Percentiles rank a stretch among this genome's conserved stretches.
Evolutionary conservation across 2,797 vertebrate species (phyloP).

Genomic region (Poeciliopsis infans): DNA sequence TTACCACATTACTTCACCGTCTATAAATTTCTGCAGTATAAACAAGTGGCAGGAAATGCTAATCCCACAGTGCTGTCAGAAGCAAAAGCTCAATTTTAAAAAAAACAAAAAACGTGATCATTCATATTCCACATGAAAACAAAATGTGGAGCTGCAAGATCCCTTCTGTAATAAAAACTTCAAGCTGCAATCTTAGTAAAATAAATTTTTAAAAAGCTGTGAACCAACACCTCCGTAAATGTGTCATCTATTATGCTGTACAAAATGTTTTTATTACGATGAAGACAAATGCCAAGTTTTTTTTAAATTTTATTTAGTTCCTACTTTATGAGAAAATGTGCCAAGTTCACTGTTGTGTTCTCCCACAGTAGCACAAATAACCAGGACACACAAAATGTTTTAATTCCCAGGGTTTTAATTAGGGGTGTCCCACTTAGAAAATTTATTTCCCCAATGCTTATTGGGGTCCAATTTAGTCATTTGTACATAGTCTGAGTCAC

Average conservation of each 20-base stretch:
- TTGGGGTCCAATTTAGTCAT: not conserved
- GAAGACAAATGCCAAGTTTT: not conserved
- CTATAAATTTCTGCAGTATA: conserved; percentile 15
- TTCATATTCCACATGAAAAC: not conserved
- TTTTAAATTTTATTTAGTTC: not conserved
- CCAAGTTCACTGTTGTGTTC: not conserved
- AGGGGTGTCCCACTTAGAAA: not conserved
- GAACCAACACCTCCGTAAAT: not conserved
- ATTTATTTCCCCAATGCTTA: not conserved
- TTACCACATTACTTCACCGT: conserved; percentile 11
- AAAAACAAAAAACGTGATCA: not conserved
- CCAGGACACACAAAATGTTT: not conserved
- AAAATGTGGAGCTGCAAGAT: not conserved
- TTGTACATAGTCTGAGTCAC: not conserved
- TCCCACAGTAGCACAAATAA: not conserved
- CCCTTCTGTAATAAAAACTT: not conserved
- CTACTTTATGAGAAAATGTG: not conserved
- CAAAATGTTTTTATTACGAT: not conserved
- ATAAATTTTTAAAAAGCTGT: not conserved
- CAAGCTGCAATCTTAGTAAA: not conserved
- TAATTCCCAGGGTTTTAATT: not conserved
- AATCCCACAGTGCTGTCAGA: not conserved
- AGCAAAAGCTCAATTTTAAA: not conserved
- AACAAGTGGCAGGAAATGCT: conserved; percentile 17
- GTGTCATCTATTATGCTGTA: not conserved